Conservation (phyloP, 2,113 vertebrate genomes). For the Scomber colias region DNA sequence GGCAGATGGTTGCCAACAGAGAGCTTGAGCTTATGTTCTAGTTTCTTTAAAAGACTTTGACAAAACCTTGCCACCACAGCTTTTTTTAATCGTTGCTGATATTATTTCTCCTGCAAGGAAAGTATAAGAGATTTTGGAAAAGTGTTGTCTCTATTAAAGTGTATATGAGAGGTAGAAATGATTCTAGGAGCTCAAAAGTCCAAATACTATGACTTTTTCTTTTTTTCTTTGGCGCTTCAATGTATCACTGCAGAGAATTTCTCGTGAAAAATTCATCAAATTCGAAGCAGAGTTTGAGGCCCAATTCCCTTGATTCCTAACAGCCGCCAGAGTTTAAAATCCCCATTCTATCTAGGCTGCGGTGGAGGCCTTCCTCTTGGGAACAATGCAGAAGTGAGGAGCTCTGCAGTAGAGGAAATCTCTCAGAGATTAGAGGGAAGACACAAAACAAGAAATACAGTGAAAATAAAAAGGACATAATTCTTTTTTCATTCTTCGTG, state of each 20-base stretch:
- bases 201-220: neutral
- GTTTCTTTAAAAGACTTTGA: neutral
- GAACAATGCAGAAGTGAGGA: conserved; percentile 37
- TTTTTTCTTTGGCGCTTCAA: conserved; percentile 24
- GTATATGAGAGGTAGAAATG: neutral
- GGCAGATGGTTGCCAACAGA: neutral
- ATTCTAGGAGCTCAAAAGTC: conserved; percentile 10
- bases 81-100: neutral
- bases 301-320: conserved; percentile 25
- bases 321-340: conserved; percentile 15
- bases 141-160: neutral
- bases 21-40: neutral
- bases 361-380: conserved; percentile 36
- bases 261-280: conserved; percentile 34
- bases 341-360: conserved; percentile 12
- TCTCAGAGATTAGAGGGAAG: conserved; percentile 29
- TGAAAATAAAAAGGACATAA: conserved; percentile 23
- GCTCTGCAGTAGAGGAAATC: conserved; percentile 18
- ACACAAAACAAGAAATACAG: conserved; percentile 14
- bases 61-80: neutral
- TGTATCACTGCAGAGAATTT: conserved; percentile 23
- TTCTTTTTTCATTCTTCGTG: neutral
- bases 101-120: conserved; percentile 14
- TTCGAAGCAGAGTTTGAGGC: conserved; percentile 19
- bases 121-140: neutral